Base-by-base conservation (phyloP, 2,888 invertebrate genomes). In the Drosophila testacea region DNA sequence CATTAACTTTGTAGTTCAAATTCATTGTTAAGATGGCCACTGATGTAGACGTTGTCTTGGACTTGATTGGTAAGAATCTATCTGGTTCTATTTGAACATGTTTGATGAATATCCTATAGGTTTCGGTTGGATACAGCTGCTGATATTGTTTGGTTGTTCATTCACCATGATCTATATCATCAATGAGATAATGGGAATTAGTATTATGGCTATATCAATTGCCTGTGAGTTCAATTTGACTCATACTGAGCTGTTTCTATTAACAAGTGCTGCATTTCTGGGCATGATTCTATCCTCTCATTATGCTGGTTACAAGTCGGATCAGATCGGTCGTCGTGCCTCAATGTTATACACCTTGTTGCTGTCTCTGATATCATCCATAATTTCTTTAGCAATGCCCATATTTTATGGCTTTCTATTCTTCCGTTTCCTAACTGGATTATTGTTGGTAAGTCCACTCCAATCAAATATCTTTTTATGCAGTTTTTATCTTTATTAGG, bases 221-320 rank as follows among this genome's bases (percentile, higher is more conserved):
- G 44, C 13, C 38, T 67, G 52, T 13, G 76, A 76, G 0, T 68
- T 76, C n/a, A 9, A 28, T 3, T 27, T 65, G 7, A 6, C 1
- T 0, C n/a, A 41, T 0, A 1, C 34, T 0, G 1, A 62, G 2
- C 6, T 57, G 1, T 16, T 61, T 0, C 4, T 51, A 0, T 7
- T 66, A 5, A 13, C 62, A 6, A 61, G 50, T 47, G 68, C 65
- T 3, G 66, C 7, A 2, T 57, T 68, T 6, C 1, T 61, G 4
- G 78, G 78, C 9, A 48, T 73, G 22, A 16, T 74, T 28, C 1
- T 77, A 1, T 47, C 61, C 7, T 44, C 63, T 0, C 60, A 71
- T 22, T 78, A 34, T 41, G 13, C 42, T 16, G 78, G 78, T 5
- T 78, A 69, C 32, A 47, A 67, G 32, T 36, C 69, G 0, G 78